Base-by-base conservation (phyloP, 2,113 vertebrate species). In the Nicator chloris region DNA sequence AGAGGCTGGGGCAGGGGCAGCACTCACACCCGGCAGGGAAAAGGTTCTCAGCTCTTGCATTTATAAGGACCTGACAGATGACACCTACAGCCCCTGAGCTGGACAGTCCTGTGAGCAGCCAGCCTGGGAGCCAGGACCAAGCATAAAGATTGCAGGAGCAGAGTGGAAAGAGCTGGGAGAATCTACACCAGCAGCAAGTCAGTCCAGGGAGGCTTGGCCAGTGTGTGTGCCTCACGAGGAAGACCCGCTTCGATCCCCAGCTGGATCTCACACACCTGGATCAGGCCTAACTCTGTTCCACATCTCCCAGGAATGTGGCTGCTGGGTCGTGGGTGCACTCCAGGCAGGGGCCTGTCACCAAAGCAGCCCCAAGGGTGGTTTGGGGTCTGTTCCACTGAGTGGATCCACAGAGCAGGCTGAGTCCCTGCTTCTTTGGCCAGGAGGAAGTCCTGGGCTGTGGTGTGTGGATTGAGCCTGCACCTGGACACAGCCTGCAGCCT, bases 241-340 rank as follows among this genome's bases (percentile, higher is more conserved):
- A 49, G 33, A 45, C 26, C 22, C 13, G 3, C 1, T 0, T 50
- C 0, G 0, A 18, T 65, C 10, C 53, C 44, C 44, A 42, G 39
- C 35, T 42, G 80, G 53, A 42, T 50, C 44, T 59, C 8, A 3
- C 68, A 56, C 27, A 35, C 28, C 33, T 54, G 31, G n/a, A 47
- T 31, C 57, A 35, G 2, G 51, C 44, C 54, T 40, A 51, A 13
- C 17, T 57, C 59, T 54, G 45, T 40, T 49, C 54, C 9, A 1
- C 17, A 33, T 10, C 10, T 22, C 63, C 16, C 26, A 4, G 1
- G 7, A 57, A 57, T 0, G 30, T 0, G 7, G 54, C 21, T 80
- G 33, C 65, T 84, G 65, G 28, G n/a, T 61, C 21, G 16, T 1
- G 35, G 54, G 50, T 0, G 0, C 35, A 22, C 28, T 15, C 23